Conservation (phyloP, 2,888 invertebrate species). For the Synanthedon myopaeformis region DNA sequence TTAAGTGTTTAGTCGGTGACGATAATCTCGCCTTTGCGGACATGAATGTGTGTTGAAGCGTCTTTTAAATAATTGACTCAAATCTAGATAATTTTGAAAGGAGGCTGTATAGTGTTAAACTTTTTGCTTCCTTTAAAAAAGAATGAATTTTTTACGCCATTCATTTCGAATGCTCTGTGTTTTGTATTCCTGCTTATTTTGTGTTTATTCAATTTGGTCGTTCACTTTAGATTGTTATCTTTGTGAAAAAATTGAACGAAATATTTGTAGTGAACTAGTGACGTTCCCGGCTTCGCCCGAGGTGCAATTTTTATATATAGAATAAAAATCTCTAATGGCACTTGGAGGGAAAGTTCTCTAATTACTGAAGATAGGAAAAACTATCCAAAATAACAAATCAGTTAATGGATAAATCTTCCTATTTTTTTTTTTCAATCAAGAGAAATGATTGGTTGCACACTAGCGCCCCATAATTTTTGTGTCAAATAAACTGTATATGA, state of each 20-base stretch:
- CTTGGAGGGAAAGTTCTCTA: too few species aligned
- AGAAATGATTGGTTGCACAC: too few species aligned
- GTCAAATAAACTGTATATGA: too few species aligned
- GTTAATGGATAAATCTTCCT: too few species aligned
- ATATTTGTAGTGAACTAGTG: not conserved
- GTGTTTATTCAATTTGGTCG: not conserved
- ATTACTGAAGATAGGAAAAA: too few species aligned
- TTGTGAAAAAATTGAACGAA: not conserved
- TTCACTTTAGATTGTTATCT: not conserved
- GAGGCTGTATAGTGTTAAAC: not conserved
- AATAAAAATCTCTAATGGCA: too few species aligned
- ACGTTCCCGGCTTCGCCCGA: too few species aligned
- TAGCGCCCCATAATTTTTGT: too few species aligned
- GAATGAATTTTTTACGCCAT: slow-evolving; percentile 14
- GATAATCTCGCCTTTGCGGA: slow-evolving; percentile 43
- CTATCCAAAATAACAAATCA: too few species aligned
- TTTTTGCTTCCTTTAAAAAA: slow-evolving; percentile 6
- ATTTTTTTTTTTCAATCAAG: too few species aligned
- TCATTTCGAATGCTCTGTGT: slow-evolving; percentile 14
- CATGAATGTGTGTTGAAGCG: not conserved
- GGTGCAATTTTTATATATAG: too few species aligned
- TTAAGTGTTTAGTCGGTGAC: slow-evolving; percentile 38
- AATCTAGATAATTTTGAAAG: not conserved
- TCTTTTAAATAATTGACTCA: not conserved
- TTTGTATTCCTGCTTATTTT: not conserved